Evolutionary conservation across 2,888 invertebrate species (phyloP), one percentile per base, ranked within the genome.

Genomic region (Pyrochroa serraticornis): DNA sequence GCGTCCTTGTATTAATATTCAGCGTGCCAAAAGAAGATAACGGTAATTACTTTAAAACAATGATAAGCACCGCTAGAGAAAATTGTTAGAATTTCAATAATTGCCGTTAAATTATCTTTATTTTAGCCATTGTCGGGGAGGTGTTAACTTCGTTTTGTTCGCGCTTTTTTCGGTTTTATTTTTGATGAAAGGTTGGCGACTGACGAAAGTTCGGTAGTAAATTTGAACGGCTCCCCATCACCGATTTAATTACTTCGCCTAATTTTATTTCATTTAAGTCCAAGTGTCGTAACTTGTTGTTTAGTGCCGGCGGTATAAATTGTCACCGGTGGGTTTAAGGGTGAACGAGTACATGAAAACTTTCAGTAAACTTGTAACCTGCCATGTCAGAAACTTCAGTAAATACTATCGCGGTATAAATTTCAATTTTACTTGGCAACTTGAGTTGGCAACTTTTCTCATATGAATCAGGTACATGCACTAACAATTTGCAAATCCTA

Each of bases 211-310:
- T 47, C 2, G 7, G 37, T 36, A 13, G 46, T 47, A 47, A 47
- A 47, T 47, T 47, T 14, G 31, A 38, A 37, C 47, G n/a, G 22
- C 47, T 31, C 47, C 38, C 12, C 47, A 47, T 47, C 47, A 37
- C 30, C 47, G 38, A 47, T 47, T 47, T 47, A 47, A 47, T 47
- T 47, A 47, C 37, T 22, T 9, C 14, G 36, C 37, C 38, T 47
- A 47, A 47, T 47, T 47, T 47, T 47, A 47, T 47, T 47, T 47
- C 47, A 31, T 47, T 47, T 30, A 47, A 49, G 49, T 49, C 35
- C 49, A 38, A 41, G 31, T 47, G 47, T 22, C 36, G 47, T 36
- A 41, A 49, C 10, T 39, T 49, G 49, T 49, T 49, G 38, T 49
- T 49, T 49, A 34, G 49, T 33, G 49, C 41, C 43, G 31, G 6